phyloP scores from a whole-genome alignment of 2,113 vertebrate genomes.

The Pseudopodoces humilis region DNA sequence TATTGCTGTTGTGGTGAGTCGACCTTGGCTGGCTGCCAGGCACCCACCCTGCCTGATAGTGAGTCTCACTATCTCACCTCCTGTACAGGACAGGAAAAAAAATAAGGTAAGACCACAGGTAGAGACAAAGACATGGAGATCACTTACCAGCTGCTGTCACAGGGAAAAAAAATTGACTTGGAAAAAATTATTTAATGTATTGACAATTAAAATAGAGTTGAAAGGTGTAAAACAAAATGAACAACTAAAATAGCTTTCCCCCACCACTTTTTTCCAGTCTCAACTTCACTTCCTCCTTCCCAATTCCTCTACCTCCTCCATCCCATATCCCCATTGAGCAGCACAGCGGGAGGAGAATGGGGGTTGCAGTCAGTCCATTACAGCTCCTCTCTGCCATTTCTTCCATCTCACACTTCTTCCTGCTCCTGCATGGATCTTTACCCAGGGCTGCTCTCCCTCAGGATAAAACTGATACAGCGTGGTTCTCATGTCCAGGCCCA shows the following conservation, averaged over 20 bases:
- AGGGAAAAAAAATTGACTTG: not conserved
- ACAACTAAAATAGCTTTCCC: not conserved
- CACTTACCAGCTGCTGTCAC: not conserved
- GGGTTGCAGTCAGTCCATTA: accelerated
- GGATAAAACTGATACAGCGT: accelerated
- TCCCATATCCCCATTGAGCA: not conserved
- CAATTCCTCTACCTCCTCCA: not conserved
- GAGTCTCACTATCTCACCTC: not conserved
- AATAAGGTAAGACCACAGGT: not conserved
- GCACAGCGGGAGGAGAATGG: accelerated
- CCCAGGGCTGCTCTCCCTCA: not conserved
- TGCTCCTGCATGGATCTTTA: not conserved
- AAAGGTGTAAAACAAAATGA: not conserved
- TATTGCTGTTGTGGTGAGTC: not conserved
- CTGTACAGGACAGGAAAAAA: not conserved
- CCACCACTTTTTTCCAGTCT: not conserved
- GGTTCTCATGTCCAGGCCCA: not conserved
- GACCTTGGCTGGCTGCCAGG: not conserved
- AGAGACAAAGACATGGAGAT: not conserved
- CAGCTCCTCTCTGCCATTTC: not conserved
- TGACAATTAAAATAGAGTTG: not conserved
- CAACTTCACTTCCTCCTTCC: not conserved
- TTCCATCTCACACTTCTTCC: not conserved
- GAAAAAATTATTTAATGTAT: not conserved
- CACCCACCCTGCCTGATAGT: accelerated